Base-by-base conservation (phyloP, 2,888 invertebrate species). In the Lepidochrysops patricia region DNA sequence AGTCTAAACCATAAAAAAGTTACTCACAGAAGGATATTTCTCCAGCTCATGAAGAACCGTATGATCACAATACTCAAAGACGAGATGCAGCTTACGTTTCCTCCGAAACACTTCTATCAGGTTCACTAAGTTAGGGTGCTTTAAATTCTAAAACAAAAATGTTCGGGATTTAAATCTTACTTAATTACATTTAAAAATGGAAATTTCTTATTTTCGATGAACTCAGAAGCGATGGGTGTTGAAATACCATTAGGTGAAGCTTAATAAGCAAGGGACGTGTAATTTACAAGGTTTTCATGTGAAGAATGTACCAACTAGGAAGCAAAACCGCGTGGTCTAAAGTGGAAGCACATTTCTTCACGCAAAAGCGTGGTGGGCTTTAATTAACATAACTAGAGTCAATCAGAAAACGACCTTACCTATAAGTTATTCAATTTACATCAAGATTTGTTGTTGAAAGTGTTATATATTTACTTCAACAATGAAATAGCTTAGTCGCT, bases 21-120 rank as follows among this genome's bases (percentile, higher is more conserved):
- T 58, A 77, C 87, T 83, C 61, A 88, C 88, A 25, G 83, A 92
- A 0, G 98, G 97, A 89, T 97, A 95, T 74, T 96, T 94, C 80
- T 99, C 99, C 76, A 99, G 90, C 79, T 99, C 98, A 74, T 98
- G 96, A 58, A 99, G 91, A 61, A 99, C 96, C 1, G 99, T 99
- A 76, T 97, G 94, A 78, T 99, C 99, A 79, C 99, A 99, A 88
- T 95, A 99, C 87, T 99, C 99, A 87, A 99, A 99, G 29, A 99
- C 99, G 64, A 99, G 91, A 85, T 99, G 99, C 57, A 99, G 91
- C 75, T 98, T 96, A 63, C 98, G 92, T 82, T 98, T 98, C 65
- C 97, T 91, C 64, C 98, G 93, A 83, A 99, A 99, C 62, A 99
- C 99, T 89, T 99, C 99, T 73, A 99, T 92, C 64, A 99, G 91